Evolutionary conservation across 2,888 invertebrate species (phyloP), one percentile per base, ranked within the genome.

Genomic region (Philonicus albiceps): DNA sequence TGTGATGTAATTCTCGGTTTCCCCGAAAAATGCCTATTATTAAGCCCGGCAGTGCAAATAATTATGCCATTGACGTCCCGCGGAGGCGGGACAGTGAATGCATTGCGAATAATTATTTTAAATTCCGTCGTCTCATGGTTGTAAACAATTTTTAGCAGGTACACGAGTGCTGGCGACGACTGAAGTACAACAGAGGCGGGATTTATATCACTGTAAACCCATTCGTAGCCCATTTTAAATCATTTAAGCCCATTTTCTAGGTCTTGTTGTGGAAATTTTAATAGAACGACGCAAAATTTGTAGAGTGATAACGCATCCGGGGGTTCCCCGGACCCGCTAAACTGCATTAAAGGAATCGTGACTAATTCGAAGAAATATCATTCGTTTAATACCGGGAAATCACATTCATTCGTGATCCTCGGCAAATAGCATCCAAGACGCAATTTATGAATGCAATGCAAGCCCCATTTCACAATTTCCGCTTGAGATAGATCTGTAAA

Each of bases 1-100:
- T 34, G 80, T 86, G 86, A 86, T 86, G 86, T 86, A 86, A 86
- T 86, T 49, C 49, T 49, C 16, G n/a, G 16, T 19, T 75, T 73
- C n/a, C 30, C 40, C 16, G 43, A 72, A 43, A 53, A 72, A 22
- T 30, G 19, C 49, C 74, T 75, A 34, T 49, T 85, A 85, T 84
- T 72, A 53, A 84, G 34, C 22, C 11, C 13, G n/a, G n/a, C 43
- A 5, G 27, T 84, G 72, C 13, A 16, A 27, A 27, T 84, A 34
- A 73, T 43, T 84, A 81, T 27, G 13, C 43, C 16, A 7, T 2
- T 40, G 43, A 78, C 27, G 16, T 43, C 7, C 78, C 27, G 30
- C 78, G n/a, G 37, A 30, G 78, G 27, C 19, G 64, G 64, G 3
- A 40, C 7, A 22, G 27, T 7, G 40, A 37, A 43, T 27, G 78